Conservation (phyloP, 2,888 invertebrate genomes). For the Lochmaea crataegi region DNA sequence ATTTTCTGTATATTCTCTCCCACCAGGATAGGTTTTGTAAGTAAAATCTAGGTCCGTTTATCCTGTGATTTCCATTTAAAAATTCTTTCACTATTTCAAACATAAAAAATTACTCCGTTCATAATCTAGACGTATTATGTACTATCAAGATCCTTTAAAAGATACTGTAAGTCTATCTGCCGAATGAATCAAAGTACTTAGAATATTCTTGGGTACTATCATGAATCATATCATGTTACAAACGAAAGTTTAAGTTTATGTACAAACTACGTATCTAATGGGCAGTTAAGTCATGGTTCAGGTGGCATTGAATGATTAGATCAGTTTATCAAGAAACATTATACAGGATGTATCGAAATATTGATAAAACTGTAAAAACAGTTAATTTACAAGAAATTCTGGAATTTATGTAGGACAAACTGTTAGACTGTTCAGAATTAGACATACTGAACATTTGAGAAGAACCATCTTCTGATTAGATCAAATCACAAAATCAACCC, state of each 20-base stretch:
- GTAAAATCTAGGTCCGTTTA: no score
- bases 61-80: no score
- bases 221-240: conserved; percentile 6
- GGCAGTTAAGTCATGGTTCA: background rate
- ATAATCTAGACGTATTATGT: conserved; percentile 9
- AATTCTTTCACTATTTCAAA: no score
- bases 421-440: no score
- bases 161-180: conserved; percentile 3
- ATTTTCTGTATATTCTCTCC: no score
- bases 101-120: no score
- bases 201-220: background rate
- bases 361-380: background rate
- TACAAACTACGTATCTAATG: background rate
- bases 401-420: no score
- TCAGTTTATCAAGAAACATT: background rate
- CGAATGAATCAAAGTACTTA: background rate
- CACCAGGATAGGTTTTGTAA: no score
- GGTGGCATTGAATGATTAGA: conserved; percentile 1
- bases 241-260: background rate
- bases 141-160: conserved; percentile 1
- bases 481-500: no score
- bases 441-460: no score
- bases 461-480: no score
- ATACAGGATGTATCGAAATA: background rate
- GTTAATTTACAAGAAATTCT: background rate